Evolutionary conservation across 1,140 invertebrate genomes (phyloP).

Genomic region (Tenebrio molitor): DNA sequence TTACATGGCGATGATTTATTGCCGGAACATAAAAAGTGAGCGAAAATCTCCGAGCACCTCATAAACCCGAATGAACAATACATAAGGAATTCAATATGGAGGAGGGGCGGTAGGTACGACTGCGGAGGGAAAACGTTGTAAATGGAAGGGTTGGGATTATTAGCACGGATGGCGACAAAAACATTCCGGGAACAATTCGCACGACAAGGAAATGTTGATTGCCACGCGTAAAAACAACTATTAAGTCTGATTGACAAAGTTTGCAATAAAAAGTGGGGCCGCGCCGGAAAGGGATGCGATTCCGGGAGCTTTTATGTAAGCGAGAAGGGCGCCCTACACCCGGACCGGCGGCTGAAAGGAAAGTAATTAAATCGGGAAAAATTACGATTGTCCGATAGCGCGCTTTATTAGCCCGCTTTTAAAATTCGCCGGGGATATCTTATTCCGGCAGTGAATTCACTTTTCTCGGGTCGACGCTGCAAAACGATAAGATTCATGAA

Average conservation of each 20-base stretch:
- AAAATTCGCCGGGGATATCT: neutral
- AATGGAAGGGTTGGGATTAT: constrained; percentile 41
- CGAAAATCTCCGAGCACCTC: constrained; percentile 21
- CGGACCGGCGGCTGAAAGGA: constrained; percentile 15
- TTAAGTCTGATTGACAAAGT: constrained; percentile 45
- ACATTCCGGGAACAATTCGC: constrained; percentile 35
- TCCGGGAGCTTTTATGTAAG: constrained; percentile 23
- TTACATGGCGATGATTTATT: constrained; percentile 31
- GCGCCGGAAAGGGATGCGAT: neutral
- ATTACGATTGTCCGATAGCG: constrained; percentile 6
- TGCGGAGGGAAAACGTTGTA: neutral
- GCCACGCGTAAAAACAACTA: constrained; percentile 41
- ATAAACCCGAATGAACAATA: constrained; percentile 43
- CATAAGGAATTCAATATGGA: constrained; percentile 39
- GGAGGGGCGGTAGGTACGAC: neutral
- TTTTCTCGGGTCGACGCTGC: neutral
- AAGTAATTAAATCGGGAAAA: constrained; percentile 29
- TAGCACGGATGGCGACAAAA: constrained; percentile 27
- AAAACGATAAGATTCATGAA: neutral
- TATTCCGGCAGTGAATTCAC: neutral
- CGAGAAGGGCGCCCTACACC: neutral
- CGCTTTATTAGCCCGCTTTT: constrained; percentile 1
- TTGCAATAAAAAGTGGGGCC: constrained; percentile 38
- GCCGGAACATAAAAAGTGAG: constrained; percentile 3
- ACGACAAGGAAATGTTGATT: constrained; percentile 43